phyloP scores from a whole-genome alignment of 1,140 invertebrate species.

The Cyphomyrmex costatus region DNA sequence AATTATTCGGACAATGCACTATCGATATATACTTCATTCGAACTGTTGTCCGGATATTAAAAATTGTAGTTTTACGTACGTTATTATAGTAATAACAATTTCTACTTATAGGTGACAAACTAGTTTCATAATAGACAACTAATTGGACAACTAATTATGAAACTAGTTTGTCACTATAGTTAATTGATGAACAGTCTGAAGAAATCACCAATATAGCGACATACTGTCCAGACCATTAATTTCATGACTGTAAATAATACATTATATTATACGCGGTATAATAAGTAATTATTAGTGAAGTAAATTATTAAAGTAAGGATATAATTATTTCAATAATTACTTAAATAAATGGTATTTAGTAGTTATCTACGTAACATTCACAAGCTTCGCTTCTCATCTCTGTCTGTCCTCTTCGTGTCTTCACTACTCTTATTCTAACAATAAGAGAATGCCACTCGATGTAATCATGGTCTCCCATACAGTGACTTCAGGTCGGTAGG shows the following conservation, averaged over 20 bases:
- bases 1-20: too few species aligned
- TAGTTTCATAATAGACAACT: too few species aligned
- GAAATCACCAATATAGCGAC: too few species aligned
- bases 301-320: background rate
- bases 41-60: too few species aligned
- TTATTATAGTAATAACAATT: too few species aligned
- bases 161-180: too few species aligned
- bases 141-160: too few species aligned
- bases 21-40: too few species aligned
- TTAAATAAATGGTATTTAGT: background rate
- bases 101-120: too few species aligned
- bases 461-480: background rate
- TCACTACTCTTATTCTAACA: background rate
- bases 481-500: constrained; percentile 45
- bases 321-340: background rate
- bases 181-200: too few species aligned
- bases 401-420: background rate
- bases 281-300: background rate
- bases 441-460: background rate
- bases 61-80: too few species aligned
- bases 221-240: too few species aligned
- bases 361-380: background rate
- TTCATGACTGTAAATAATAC: background rate
- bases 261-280: background rate
- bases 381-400: background rate